Evolutionary conservation across 2,113 vertebrate species (phyloP), one percentile per base, ranked within the genome.

Genomic region (Hymenochirus boettgeri): DNA sequence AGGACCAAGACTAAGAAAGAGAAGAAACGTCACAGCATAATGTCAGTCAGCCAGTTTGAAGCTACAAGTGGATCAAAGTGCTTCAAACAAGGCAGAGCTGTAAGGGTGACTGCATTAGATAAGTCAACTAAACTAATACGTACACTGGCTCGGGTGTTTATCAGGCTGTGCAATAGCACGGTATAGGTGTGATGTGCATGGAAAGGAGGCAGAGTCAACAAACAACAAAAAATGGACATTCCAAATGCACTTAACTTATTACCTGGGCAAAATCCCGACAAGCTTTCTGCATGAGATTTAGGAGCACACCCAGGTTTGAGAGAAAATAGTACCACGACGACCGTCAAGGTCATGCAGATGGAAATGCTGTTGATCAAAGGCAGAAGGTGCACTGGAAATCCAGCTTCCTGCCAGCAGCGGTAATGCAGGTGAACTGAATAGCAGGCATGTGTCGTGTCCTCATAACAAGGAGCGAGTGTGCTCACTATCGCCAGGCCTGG

Each of bases 401-500:
- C 25, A 26, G 77, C 81, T 9, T 89, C 72, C 27, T 85, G 85
- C 89, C 73, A 89, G 70, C 75, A 91, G 57, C 26, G 90, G 90
- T 50, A 93, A 84, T 72, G 88, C 57, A 11, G 88, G 87, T 6
- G 84, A 80, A 0, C 83, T 85, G 61, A 92, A 91, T 9, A 92
- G 60, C 89, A 91, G 35, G 87, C 85, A 59, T 75, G 88, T 13
- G 88, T 13, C 71, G 81, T 61, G 86, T 90, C 76, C 82, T 83
- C 88, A 89, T 87, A 45, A 81, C 65, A 90, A 86, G 45, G 88
- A 85, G 71, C 90, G 62, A 92, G 75, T 0, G 83, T 80, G 72
- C 83, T 75, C 23, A 92, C 79, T 33, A 89, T 86, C 18, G 90
- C 83, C 80, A 91, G 86, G 74, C 89, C 91, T 92, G 70, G 5